These are phyloP conservation scores for Alauda arvensis DNA, from an alignment of 2,797 vertebrate species.

Conservation along the genomic window DNA sequence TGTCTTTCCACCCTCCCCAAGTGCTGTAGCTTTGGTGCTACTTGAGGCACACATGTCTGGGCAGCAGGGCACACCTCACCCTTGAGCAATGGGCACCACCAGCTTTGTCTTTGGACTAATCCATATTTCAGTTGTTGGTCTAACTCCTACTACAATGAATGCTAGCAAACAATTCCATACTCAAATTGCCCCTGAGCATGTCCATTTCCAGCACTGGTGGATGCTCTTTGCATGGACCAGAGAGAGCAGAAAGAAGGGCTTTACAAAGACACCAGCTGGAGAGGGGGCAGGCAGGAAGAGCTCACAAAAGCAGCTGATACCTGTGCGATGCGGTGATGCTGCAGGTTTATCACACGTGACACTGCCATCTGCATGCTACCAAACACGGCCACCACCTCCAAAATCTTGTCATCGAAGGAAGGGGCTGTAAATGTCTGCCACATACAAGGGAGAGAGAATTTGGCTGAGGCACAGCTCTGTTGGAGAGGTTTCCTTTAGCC, in stretches of 20 bases:
- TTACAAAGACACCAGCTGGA: background rate
- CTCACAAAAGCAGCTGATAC: constrained; percentile 60
- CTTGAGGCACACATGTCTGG: background rate
- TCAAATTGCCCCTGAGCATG: background rate
- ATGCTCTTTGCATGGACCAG: background rate
- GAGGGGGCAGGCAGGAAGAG: background rate
- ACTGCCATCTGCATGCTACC: constrained; percentile 98
- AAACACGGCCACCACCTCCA: constrained; percentile 95
- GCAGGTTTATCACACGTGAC: constrained; percentile 92
- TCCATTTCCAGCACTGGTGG: background rate
- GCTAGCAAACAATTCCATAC: background rate
- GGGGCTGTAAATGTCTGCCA: constrained; percentile 90
- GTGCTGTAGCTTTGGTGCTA: background rate
- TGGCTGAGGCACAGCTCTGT: background rate
- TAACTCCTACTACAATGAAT: background rate
- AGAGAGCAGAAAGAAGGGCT: background rate
- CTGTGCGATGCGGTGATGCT: constrained; percentile 97
- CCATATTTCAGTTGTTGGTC: background rate
- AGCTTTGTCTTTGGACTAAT: background rate
- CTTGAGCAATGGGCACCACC: background rate
- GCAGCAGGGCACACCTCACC: background rate
- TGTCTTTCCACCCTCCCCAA: background rate
- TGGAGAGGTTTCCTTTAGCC: background rate
- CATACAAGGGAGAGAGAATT: constrained; percentile 17
- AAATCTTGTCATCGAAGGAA: constrained; percentile 93